Evolutionary conservation across 2,797 vertebrate genomes (phyloP).

Genomic region (Chelidonichthys spinosus): DNA sequence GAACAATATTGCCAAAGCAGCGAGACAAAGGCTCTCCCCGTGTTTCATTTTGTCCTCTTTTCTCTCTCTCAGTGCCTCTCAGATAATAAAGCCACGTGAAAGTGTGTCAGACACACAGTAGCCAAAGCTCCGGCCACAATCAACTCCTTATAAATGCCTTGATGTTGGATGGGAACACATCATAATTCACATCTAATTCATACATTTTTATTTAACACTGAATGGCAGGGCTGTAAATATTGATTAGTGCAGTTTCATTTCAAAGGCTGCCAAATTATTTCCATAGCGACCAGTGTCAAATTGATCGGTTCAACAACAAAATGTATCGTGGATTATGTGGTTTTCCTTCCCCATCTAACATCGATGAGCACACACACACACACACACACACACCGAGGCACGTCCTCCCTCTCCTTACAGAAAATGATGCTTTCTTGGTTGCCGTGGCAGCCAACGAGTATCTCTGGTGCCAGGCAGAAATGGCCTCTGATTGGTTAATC

Average conservation of each 20-base stretch:
- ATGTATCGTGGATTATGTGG: neutral
- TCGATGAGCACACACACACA: neutral
- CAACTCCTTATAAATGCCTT: slow-evolving; percentile 7
- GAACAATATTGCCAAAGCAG: slow-evolving; percentile 63
- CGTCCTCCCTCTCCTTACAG: slow-evolving; percentile 26
- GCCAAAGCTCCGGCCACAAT: slow-evolving; percentile 11
- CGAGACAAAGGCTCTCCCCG: slow-evolving; percentile 55
- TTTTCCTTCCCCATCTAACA: neutral
- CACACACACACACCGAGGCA: slow-evolving; percentile 8
- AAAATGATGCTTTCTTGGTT: slow-evolving; percentile 69
- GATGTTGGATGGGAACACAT: neutral
- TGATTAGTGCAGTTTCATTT: slow-evolving; percentile 5
- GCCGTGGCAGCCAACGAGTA: slow-evolving; percentile 63
- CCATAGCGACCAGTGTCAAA: slow-evolving; percentile 2
- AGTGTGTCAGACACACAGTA: slow-evolving; percentile 29
- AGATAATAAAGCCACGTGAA: slow-evolving; percentile 43
- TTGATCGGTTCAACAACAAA: neutral
- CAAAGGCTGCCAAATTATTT: neutral
- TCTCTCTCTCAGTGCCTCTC: slow-evolving; percentile 48
- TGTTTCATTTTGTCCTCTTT: slow-evolving; percentile 56
- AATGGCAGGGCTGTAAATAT: neutral
- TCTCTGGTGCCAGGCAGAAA: slow-evolving; percentile 69
- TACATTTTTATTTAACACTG: neutral
- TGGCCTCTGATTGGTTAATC: slow-evolving; percentile 77
- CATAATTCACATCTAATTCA: neutral